Conservation (phyloP, 92 coral and sea anemone species). For the Virgularia gustaviana region DNA sequence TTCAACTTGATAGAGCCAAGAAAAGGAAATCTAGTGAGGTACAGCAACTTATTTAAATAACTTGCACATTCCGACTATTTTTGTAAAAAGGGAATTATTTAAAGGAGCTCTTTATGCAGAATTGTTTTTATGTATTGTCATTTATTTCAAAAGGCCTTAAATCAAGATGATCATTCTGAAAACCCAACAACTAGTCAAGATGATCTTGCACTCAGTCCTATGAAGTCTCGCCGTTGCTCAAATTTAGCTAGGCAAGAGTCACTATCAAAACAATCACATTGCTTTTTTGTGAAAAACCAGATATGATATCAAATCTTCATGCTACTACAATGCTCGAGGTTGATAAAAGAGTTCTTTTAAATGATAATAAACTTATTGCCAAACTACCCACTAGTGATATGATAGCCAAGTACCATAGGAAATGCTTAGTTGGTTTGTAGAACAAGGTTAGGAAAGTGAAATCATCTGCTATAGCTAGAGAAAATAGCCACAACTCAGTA, state of each 20-base stretch:
- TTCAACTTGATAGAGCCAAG: constrained; percentile 42
- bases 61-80: constrained; percentile 3
- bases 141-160: neutral
- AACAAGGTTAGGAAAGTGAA: constrained; percentile 40
- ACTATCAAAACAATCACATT: constrained; percentile 6
- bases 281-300: constrained; percentile 38
- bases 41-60: constrained; percentile 3
- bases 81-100: neutral
- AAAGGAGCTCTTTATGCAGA: constrained; percentile 3
- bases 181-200: constrained; percentile 5
- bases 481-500: neutral
- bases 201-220: constrained; percentile 6
- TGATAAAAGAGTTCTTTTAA: constrained; percentile 44
- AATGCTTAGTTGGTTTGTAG: constrained; percentile 37
- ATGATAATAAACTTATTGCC: constrained; percentile 42
- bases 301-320: constrained; percentile 41
- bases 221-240: constrained; percentile 3
- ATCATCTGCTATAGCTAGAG: constrained; percentile 11
- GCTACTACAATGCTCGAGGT: constrained; percentile 47
- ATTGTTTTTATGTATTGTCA: constrained; percentile 3
- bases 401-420: constrained; percentile 47
- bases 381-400: constrained; percentile 45
- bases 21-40: constrained; percentile 36
- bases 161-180: constrained; percentile 2
- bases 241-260: constrained; percentile 5